Percentiles rank a stretch among this genome's conserved stretches.
These are phyloP conservation scores for Spodoptera exigua DNA, from an alignment of 2,888 invertebrate species.

Conservation along the genomic window DNA sequence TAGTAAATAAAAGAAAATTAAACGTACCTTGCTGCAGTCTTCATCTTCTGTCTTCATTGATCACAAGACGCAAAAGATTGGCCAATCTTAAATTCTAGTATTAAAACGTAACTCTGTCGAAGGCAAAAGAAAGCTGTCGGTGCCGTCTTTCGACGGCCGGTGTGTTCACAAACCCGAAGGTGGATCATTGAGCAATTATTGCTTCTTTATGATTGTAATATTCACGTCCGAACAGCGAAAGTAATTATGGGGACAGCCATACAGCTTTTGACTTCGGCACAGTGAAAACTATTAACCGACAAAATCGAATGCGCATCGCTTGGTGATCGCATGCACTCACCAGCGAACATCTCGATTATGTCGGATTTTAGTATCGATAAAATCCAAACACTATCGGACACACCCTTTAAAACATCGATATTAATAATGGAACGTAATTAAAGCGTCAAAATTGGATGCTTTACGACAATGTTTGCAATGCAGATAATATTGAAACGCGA, in stretches of 20 bases:
- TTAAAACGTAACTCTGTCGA: constrained; percentile 69
- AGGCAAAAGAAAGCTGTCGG: constrained; percentile 80
- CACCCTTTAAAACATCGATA: constrained; percentile 75
- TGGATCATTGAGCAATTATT: constrained; percentile 82
- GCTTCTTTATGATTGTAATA: constrained; percentile 80
- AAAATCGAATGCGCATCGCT: constrained; percentile 68
- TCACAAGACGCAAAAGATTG: constrained; percentile 77
- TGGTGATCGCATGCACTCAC: constrained; percentile 48
- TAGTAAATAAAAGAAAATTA: constrained; percentile 59
- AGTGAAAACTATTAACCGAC: constrained; percentile 77
- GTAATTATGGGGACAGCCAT: constrained; percentile 78
- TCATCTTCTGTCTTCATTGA: constrained; percentile 66
- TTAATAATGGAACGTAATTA: constrained; percentile 74
- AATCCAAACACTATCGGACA: constrained; percentile 85
- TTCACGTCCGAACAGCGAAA: constrained; percentile 74
- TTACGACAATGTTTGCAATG: constrained; percentile 72
- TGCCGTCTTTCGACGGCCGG: constrained; percentile 60
- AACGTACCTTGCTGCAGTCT: constrained; percentile 80
- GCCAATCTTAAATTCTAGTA: constrained; percentile 82
- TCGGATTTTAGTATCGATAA: constrained; percentile 70
- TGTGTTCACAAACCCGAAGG: constrained; percentile 66
- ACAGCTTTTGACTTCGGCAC: constrained; percentile 81
- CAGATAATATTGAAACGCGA: constrained; percentile 62
- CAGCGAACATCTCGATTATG: constrained; percentile 65
- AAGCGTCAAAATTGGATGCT: constrained; percentile 74